phyloP scores from a whole-genome alignment of 2,113 vertebrate species.

The Brachypteracias leptosomus region DNA sequence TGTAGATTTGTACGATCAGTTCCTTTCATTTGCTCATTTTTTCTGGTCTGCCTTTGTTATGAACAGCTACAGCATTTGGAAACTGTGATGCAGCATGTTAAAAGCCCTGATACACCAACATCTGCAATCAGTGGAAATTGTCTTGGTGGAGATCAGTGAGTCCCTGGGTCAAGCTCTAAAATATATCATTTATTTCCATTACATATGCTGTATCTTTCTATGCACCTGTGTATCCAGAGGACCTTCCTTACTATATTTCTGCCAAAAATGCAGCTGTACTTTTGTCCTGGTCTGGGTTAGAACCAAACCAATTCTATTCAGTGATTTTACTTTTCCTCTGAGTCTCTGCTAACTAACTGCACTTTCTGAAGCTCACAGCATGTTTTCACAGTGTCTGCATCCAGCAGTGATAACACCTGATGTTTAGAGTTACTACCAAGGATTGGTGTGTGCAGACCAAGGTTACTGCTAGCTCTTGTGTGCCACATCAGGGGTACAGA shows the following conservation, averaged over 20 bases:
- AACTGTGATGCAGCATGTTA: not conserved
- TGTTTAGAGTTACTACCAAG: too few species aligned
- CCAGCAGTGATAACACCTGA: too few species aligned
- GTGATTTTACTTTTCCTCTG: too few species aligned
- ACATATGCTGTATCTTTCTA: not conserved
- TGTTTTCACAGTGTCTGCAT: too few species aligned
- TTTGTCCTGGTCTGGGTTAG: too few species aligned
- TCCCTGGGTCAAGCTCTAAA: not conserved
- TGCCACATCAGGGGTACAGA: too few species aligned
- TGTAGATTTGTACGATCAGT: not conserved
- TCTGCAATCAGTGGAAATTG: not conserved
- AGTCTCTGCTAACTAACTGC: too few species aligned
- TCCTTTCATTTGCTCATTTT: not conserved
- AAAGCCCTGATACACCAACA: not conserved
- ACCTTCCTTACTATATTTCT: not conserved
- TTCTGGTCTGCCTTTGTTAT: not conserved
- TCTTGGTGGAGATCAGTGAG: not conserved
- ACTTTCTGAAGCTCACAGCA: too few species aligned
- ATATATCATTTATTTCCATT: not conserved
- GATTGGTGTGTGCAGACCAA: too few species aligned
- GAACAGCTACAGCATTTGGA: not conserved
- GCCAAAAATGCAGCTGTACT: not conserved
- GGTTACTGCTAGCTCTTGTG: too few species aligned
- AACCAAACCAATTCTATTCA: too few species aligned
- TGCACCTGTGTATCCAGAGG: not conserved